Percentiles rank a stretch among this genome's conserved stretches.
These are phyloP conservation scores for Psittacara wagleri DNA, from an alignment of 2,113 vertebrate species.

Conservation along the genomic window DNA sequence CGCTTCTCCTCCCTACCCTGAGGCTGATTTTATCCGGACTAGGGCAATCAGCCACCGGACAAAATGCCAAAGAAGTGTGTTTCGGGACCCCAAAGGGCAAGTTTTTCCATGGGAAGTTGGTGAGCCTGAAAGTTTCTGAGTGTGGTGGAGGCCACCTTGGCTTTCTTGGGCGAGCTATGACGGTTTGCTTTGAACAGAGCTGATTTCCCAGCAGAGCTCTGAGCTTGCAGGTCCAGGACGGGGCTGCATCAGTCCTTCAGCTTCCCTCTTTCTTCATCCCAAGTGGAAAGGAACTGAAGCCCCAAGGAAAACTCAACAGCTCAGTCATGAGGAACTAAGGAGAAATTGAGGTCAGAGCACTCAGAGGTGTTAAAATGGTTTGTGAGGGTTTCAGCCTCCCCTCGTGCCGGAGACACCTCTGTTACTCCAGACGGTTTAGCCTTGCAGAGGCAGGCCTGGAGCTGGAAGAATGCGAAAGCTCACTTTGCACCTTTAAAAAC, in stretches of 20 bases:
- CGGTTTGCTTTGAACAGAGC: fast-evolving
- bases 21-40: neutral
- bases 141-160: neutral
- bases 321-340: neutral
- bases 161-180: neutral
- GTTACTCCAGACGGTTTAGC: neutral
- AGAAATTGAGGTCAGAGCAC: neutral
- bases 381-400: neutral
- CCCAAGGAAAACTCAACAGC: neutral
- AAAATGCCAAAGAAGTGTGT: neutral
- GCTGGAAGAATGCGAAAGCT: neutral
- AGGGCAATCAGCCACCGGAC: neutral
- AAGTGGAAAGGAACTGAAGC: neutral
- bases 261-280: neutral
- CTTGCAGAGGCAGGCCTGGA: neutral
- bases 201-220: neutral
- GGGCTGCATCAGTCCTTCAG: neutral
- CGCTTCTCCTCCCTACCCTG: neutral
- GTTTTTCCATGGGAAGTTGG: neutral
- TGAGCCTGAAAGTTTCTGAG: neutral
- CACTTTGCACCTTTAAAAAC: neutral
- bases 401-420: neutral
- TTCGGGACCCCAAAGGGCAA: neutral
- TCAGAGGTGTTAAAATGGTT: neutral
- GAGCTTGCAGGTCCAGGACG: neutral